Evolutionary conservation across 2,797 vertebrate species (phyloP).

Genomic region (Champsocephalus esox): DNA sequence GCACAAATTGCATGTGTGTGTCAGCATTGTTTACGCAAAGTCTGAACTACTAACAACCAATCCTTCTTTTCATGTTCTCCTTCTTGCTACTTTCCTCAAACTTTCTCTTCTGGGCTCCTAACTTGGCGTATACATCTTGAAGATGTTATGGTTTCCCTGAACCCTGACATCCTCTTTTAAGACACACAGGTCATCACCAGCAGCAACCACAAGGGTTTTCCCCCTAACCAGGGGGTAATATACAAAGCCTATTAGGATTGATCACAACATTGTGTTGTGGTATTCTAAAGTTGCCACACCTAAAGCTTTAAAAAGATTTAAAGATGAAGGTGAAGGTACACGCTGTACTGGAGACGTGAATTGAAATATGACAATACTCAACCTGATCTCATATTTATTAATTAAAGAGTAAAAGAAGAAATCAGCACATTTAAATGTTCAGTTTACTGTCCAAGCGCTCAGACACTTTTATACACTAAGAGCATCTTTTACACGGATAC

Average conservation of each 20-base stretch:
- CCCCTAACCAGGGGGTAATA: not conserved
- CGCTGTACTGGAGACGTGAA: not conserved
- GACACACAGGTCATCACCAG: constrained; percentile 8
- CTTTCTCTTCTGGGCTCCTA: not conserved
- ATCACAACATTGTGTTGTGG: not conserved
- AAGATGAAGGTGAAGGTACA: not conserved
- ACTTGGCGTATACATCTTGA: constrained; percentile 1
- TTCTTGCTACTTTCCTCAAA: not conserved
- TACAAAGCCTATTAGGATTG: not conserved
- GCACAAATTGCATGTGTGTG: too few species aligned
- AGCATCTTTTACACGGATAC: not conserved
- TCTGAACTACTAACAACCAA: not conserved
- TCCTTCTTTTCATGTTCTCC: not conserved
- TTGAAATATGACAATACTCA: too few species aligned
- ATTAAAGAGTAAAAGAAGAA: not conserved
- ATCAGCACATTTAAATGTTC: not conserved
- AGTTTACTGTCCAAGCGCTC: not conserved
- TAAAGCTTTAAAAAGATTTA: not conserved
- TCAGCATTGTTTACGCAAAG: not conserved
- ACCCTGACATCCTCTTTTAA: not conserved
- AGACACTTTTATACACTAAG: not conserved
- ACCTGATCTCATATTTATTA: not conserved
- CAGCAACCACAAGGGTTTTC: not conserved
- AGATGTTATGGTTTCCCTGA: constrained; percentile 18
- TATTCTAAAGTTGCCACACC: not conserved